Evolutionary conservation across 2,113 vertebrate genomes (phyloP), one percentile per base, ranked within the genome.

Genomic region (Collichthys lucidus): DNA sequence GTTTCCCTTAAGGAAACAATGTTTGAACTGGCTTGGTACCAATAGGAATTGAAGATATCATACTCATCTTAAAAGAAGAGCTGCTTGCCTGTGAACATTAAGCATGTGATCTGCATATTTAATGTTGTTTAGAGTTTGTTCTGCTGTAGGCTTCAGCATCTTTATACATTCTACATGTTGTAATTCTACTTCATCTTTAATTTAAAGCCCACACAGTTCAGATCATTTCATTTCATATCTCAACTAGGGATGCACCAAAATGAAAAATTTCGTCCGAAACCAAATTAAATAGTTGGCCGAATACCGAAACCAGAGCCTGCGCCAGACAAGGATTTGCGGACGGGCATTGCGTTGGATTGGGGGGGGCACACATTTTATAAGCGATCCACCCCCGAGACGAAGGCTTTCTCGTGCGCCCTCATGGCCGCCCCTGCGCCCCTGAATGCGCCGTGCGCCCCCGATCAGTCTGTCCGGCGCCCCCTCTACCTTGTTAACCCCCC

Each of bases 11-110:
- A 79, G 79, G 64, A 74, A 49, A 52, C 1, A 17, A 35, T 47
- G 57, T 67, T 40, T 79, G 52, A 5, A 14, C 82, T 61, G 69
- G 44, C n/a, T 66, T 22, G 24, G 46, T 69, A 16, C 40, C 57
- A 26, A 62, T 1, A 24, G 49, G 56, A 72, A 82, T 55, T 68
- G 1, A 80, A 50, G 52, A 70, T 19, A 29, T 75, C 15, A n/a
- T 47, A 20, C 26, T 79, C 31, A 16, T 64, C 19, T n/a, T 14
- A 19, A 22, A 40, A 19, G 10, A 20, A 50, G 42, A 65, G 55
- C 55, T 40, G 29, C 61, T 56, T 35, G 26, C 35, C 67, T 56
- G 55, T n/a, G 4, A 15, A 17, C 65, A 22, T 40, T 7, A 40
- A 40, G 6, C 35, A 35, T 35, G 35, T 40, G 35, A 40, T 40